A percentile compares a stretch with the other conserved stretches of the same genome.
Conservation (phyloP, 2,888 invertebrate genomes). For the Drosophila antonietae region DNA sequence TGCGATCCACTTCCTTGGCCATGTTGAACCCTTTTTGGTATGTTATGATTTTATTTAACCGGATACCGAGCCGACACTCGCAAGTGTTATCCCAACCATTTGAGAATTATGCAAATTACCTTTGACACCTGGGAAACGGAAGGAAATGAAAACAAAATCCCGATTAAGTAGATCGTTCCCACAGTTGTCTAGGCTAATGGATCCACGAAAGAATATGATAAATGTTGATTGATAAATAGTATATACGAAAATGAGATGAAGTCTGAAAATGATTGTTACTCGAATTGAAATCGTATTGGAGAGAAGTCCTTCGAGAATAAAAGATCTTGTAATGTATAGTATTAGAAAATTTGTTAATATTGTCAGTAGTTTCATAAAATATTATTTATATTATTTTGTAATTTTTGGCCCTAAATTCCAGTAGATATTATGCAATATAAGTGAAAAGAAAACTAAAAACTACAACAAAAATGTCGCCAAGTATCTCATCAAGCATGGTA, state of each 20-base stretch:
- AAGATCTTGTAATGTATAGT: too few relatives aligned
- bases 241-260: background rate
- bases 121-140: constrained; percentile 65
- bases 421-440: background rate
- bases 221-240: too few relatives aligned
- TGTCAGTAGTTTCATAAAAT: background rate
- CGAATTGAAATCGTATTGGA: background rate
- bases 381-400: too few relatives aligned
- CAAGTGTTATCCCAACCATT: constrained; percentile 56
- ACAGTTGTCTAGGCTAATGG: constrained; percentile 39
- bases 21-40: constrained; percentile 37
- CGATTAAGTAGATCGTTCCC: constrained; percentile 36
- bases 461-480: constrained; percentile 3
- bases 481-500: background rate
- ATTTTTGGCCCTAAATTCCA: constrained; percentile 23
- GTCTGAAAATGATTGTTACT: background rate
- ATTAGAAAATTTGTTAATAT: background rate
- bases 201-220: background rate
- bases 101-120: constrained; percentile 62
- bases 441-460: background rate
- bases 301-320: background rate
- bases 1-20: constrained; percentile 53
- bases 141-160: constrained; percentile 45
- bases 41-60: constrained; percentile 51
- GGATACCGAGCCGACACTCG: constrained; percentile 43